Base-by-base conservation (phyloP, 30 jellyfish, hydroid and myxozoan genomes). In the Aurelia aurita complex sp. Pacific region DNA sequence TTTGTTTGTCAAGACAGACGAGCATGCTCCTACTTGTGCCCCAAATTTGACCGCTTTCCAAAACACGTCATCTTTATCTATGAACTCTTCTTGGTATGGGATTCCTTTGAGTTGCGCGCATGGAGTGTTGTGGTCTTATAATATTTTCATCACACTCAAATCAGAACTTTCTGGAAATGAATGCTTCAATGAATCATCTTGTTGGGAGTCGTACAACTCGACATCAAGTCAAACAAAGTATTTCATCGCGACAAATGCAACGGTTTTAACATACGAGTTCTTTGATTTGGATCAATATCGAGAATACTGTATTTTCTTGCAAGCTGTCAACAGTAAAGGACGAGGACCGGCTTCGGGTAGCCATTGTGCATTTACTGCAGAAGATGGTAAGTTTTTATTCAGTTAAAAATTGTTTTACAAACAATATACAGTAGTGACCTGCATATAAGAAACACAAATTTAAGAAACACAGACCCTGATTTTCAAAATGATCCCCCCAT, bases 21-120 rank as follows among this genome's bases (percentile, higher is more conserved):
- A 79, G 71, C 91, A 88, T 64, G 77, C 76, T 59, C 96, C 96
- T 9, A 79, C 91, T 15, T 88, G 96, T 54, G 87, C 91, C 18
- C 91, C 91, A 18, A 50, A 59, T 52, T 63, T 57, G 19, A 50
- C 71, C 1, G 6, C 80, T 5, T 18, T 88, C 14, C 74, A 73
- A 11, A 79, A 65, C 69, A 70, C 73, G 50, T 71, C 91, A 29
- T 77, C 90, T 4, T 67, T 82, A 3, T 64, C 84, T 4, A 69
- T 88, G 55, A 10, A 60, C n/a, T n/a, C 64, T 29, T 46, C 80
- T 9, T 88, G 96, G 96, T 35, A 9, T 3, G 60, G 38, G 53
- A 70, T 62, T 35, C 87, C 85, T 4, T 65, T 72, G 3, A 38
- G 42, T n/a, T 86, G 95, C 33, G 52, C 95, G 51, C 87, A 86